Conservation (phyloP, 1,140 invertebrate species). For the Caenorhabditis brenneri region DNA sequence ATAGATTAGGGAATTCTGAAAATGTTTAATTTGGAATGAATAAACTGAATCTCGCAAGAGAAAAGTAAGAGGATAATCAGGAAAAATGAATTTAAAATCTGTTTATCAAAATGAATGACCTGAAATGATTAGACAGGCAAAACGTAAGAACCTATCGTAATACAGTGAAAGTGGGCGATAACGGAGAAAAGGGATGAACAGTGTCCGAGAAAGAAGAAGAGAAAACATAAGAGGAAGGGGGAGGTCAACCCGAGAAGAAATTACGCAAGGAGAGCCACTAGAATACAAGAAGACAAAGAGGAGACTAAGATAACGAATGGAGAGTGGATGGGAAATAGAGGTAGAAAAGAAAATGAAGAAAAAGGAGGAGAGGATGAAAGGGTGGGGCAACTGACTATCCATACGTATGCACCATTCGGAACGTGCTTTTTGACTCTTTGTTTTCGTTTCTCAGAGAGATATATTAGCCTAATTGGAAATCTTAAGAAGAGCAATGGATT, state of each 20-base stretch:
- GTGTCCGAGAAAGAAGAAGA: background rate
- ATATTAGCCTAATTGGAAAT: too few relatives aligned
- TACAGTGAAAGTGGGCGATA: background rate
- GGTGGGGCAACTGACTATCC: background rate
- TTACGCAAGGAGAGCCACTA: constrained; percentile 25
- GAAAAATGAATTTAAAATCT: background rate
- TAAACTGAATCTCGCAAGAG: background rate
- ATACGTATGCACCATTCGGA: too few relatives aligned
- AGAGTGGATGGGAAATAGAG: background rate
- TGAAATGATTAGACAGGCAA: background rate
- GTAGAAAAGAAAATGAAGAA: background rate
- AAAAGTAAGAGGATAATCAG: background rate
- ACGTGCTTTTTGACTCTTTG: too few relatives aligned
- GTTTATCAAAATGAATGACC: background rate
- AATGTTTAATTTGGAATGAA: background rate
- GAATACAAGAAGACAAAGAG: background rate
- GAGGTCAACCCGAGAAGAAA: constrained; percentile 24
- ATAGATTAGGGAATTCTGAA: background rate
- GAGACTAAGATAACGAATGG: background rate
- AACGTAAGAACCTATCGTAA: background rate
- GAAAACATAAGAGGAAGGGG: background rate
- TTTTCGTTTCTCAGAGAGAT: too few relatives aligned
- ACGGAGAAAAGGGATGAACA: background rate
- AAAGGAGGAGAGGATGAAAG: background rate
- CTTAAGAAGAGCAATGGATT: too few relatives aligned